Evolutionary conservation across 1,140 invertebrate species (phyloP).

Genomic region (Formica selysi): DNA sequence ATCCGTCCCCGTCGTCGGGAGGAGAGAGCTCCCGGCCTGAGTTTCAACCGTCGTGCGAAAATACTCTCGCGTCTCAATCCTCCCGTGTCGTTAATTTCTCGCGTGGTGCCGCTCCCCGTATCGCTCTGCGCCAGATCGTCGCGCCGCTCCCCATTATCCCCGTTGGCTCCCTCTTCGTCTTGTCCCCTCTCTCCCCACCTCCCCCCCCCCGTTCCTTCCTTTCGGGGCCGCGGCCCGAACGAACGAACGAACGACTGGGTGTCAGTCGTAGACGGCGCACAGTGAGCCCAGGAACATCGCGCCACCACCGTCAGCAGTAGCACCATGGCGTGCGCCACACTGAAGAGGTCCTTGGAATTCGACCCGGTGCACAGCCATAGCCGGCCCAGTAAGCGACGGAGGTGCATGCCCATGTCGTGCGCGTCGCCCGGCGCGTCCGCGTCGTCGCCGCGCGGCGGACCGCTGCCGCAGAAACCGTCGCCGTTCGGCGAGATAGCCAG

Average conservation of each 20-base stretch:
- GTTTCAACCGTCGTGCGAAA: constrained; percentile 9
- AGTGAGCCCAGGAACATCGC: constrained; percentile 81
- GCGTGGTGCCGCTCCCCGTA: background rate
- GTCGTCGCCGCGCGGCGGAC: constrained; percentile 89
- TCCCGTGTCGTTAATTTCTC: constrained; percentile 49
- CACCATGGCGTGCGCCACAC: constrained; percentile 96
- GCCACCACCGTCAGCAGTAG: constrained; percentile 36
- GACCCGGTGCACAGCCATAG: constrained; percentile 94
- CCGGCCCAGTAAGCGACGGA: constrained; percentile 93
- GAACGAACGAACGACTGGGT: constrained; percentile 42
- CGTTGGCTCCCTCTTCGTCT: constrained; percentile 35
- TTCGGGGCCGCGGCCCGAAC: constrained; percentile 1
- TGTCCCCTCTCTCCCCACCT: constrained; percentile 32
- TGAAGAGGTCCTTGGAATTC: constrained; percentile 97
- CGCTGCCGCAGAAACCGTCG: constrained; percentile 88
- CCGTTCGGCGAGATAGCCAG: constrained; percentile 92
- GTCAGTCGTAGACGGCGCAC: constrained; percentile 72
- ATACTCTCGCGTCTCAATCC: constrained; percentile 47
- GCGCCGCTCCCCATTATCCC: constrained; percentile 5
- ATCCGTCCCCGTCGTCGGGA: constrained; percentile 53
- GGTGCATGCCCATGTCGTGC: constrained; percentile 93
- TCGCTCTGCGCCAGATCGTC: background rate
- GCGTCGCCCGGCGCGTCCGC: constrained; percentile 90
- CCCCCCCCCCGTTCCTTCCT: background rate
- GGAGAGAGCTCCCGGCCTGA: constrained; percentile 52